These are phyloP conservation scores for Muscicapa adusta DNA, from an alignment of 2,113 vertebrate genomes.

Conservation along the genomic window DNA sequence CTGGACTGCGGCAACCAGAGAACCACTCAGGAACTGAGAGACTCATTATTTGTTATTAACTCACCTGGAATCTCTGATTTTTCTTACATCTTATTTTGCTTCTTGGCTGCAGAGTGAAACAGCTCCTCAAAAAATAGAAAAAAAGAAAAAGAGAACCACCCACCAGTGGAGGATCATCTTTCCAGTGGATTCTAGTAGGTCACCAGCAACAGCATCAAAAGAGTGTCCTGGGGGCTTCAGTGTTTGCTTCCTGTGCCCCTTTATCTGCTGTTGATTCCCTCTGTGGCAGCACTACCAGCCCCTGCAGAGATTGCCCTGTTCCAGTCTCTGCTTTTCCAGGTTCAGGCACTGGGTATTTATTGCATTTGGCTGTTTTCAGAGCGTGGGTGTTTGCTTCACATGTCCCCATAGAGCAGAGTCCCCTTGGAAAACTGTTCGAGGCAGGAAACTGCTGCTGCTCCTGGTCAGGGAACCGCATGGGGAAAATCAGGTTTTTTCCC, in stretches of 20 bases:
- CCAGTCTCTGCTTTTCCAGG: conserved; percentile 1
- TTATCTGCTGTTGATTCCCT: background rate
- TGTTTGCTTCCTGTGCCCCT: background rate
- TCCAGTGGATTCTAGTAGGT: background rate
- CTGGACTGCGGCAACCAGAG: background rate
- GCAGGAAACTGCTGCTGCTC: background rate
- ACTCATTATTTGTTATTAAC: conserved; percentile 30
- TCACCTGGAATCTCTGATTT: conserved; percentile 21
- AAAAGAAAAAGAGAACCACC: background rate
- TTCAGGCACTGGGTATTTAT: background rate
- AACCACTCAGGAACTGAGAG: background rate
- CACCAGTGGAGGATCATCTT: background rate
- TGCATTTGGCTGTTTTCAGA: background rate
- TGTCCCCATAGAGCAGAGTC: background rate
- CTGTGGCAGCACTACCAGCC: background rate
- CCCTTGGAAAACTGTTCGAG: background rate
- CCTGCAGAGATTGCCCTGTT: background rate
- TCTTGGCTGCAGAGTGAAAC: background rate
- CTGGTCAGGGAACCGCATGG: background rate
- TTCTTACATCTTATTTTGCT: background rate
- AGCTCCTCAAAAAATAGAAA: background rate
- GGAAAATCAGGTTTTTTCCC: background rate
- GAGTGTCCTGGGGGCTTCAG: background rate
- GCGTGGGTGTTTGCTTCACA: background rate
- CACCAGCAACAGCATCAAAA: background rate